Percentiles rank a stretch among this genome's conserved stretches.
phyloP scores from a whole-genome alignment of 2,113 vertebrate genomes.

The Numida meleagris region DNA sequence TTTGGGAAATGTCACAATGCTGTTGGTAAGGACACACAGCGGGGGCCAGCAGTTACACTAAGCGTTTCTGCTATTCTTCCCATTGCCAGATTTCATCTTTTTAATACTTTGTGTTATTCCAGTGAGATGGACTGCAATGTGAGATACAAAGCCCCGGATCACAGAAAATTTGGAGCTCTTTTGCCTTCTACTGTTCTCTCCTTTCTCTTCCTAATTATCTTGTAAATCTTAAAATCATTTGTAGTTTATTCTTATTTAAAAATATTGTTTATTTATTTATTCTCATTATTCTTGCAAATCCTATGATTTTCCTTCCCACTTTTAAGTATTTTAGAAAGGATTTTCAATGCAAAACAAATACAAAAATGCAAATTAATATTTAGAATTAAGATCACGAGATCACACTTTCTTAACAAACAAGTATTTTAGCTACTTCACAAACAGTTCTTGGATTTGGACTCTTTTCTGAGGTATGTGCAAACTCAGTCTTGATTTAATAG shows the following conservation, averaged over 20 bases:
- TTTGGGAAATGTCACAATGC: accelerated
- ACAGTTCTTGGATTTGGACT: not conserved
- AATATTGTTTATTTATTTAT: constrained; percentile 27
- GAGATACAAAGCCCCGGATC: not conserved
- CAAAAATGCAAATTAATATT: not conserved
- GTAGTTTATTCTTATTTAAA: not conserved
- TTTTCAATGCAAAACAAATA: not conserved
- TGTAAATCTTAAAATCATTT: not conserved
- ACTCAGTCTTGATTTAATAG: not conserved
- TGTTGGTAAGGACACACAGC: not conserved
- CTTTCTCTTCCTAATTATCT: not conserved
- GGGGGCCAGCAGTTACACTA: not conserved
- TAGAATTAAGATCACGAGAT: not conserved
- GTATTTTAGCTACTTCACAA: not conserved
- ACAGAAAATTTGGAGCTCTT: not conserved
- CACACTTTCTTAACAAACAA: constrained; percentile 5
- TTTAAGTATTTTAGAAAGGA: constrained; percentile 34
- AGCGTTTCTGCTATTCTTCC: not conserved
- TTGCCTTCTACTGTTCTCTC: not conserved
- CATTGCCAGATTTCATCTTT: not conserved
- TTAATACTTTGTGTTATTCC: not conserved
- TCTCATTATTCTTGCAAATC: not conserved
- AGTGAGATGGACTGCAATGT: not conserved
- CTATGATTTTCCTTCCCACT: not conserved
- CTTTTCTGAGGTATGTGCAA: not conserved